Percentiles rank a stretch among this genome's conserved stretches.
Conservation (phyloP, 2,113 vertebrate genomes). For the Cariama cristata region DNA sequence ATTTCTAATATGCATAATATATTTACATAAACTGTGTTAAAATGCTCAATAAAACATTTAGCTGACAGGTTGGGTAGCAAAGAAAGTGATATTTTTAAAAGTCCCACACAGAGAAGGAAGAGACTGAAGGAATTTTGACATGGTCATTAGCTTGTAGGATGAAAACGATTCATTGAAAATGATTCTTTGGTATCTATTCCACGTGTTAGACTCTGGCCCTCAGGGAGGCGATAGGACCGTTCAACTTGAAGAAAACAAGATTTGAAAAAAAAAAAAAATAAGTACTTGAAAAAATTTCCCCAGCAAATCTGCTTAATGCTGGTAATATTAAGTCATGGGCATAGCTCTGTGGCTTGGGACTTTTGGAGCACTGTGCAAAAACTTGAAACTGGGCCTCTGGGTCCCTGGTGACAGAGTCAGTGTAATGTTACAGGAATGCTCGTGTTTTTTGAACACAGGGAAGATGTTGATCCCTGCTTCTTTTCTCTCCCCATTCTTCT, state of each 20-base stretch:
- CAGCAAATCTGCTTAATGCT: slow-evolving; percentile 53
- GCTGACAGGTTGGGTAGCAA: neutral
- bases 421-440: slow-evolving; percentile 70
- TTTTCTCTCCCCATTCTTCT: slow-evolving; percentile 65
- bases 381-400: slow-evolving; percentile 38
- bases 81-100: neutral
- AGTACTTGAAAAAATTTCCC: slow-evolving; percentile 1
- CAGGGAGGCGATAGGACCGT: neutral
- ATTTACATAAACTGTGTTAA: neutral
- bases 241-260: slow-evolving; percentile 49
- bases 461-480: slow-evolving; percentile 47
- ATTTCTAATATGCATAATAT: neutral
- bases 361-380: slow-evolving; percentile 38
- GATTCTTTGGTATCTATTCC: slow-evolving; percentile 53
- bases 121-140: neutral
- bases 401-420: slow-evolving; percentile 55
- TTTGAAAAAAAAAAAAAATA: neutral
- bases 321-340: slow-evolving; percentile 46
- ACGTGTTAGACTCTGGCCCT: slow-evolving; percentile 22
- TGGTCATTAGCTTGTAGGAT: neutral
- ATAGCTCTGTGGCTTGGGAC: slow-evolving; percentile 58
- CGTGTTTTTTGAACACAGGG: slow-evolving; percentile 34
- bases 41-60: neutral
- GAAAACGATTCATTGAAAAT: slow-evolving; percentile 53
- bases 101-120: neutral